Percentiles rank a stretch among this genome's conserved stretches.
phyloP scores from a whole-genome alignment of 2,797 vertebrate genomes.

The Poecilia gillii region DNA sequence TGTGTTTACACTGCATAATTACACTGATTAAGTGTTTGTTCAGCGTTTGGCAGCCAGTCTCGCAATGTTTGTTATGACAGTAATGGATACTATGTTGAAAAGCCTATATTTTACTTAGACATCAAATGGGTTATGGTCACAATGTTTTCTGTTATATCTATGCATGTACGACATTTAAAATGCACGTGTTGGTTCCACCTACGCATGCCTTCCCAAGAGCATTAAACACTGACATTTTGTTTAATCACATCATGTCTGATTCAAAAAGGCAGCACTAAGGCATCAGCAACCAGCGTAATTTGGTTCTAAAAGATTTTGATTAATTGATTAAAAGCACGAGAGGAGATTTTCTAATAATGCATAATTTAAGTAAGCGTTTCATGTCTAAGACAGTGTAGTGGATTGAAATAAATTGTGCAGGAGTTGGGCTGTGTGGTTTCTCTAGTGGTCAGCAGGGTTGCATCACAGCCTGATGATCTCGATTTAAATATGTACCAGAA shows the following conservation, averaged over 20 bases:
- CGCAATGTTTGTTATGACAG: constrained; percentile 6
- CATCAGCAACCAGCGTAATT: neutral
- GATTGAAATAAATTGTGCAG: neutral
- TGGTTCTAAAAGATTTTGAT: neutral
- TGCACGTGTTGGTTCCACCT: neutral
- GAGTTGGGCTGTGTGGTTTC: neutral
- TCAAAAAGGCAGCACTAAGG: neutral
- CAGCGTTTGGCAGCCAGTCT: constrained; percentile 13
- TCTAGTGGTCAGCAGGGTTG: neutral
- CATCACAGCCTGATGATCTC: neutral
- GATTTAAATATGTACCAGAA: neutral
- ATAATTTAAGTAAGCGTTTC: neutral
- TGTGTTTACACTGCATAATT: constrained; percentile 22
- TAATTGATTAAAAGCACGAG: neutral
- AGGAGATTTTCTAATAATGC: neutral
- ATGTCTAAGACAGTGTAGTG: neutral
- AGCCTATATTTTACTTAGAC: constrained; percentile 5
- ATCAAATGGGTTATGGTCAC: neutral
- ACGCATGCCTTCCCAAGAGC: neutral
- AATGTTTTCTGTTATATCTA: neutral
- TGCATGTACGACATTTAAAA: neutral
- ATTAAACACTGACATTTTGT: neutral
- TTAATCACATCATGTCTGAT: neutral
- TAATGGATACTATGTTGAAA: constrained; percentile 10
- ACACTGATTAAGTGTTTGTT: constrained; percentile 22